Percentiles rank a stretch among this genome's conserved stretches.
These are phyloP conservation scores for Buathra laborator DNA, from an alignment of 2,888 invertebrate species.

Conservation along the genomic window DNA sequence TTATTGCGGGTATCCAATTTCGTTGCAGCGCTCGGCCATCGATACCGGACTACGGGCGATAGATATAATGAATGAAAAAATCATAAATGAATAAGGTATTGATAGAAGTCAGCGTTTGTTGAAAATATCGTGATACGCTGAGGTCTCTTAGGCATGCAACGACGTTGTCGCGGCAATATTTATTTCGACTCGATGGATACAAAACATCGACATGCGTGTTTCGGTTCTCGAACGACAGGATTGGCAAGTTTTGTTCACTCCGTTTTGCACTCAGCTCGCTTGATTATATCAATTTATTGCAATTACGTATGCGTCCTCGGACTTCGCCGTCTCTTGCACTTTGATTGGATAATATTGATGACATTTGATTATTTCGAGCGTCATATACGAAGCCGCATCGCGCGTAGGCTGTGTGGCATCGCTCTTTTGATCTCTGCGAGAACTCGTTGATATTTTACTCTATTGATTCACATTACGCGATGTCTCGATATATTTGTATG, in stretches of 20 bases:
- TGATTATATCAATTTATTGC: conserved; percentile 78
- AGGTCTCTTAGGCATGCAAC: neutral
- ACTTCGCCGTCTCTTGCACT: conserved; percentile 65
- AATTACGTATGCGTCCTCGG: conserved; percentile 76
- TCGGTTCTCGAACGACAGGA: conserved; percentile 11
- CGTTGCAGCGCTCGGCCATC: neutral
- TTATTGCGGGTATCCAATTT: conserved; percentile 25
- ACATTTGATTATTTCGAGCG: conserved; percentile 40
- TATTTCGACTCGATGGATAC: neutral
- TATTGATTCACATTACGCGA: conserved; percentile 20
- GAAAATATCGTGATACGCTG: neutral
- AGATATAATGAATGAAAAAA: conserved; percentile 10
- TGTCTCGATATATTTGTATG: conserved; percentile 1
- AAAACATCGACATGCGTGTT: conserved; percentile 5
- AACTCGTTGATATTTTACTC: conserved; percentile 25
- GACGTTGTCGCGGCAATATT: conserved; percentile 1
- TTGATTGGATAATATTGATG: conserved; percentile 40
- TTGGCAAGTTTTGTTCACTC: conserved; percentile 39
- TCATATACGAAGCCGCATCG: conserved; percentile 4
- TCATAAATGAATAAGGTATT: neutral
- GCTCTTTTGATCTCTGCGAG: neutral
- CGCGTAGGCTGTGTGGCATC: neutral
- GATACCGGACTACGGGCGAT: neutral
- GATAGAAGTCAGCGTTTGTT: neutral
- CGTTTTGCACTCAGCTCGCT: conserved; percentile 63